Evolutionary conservation across 2,113 vertebrate species (phyloP).

Genomic region (Dicentrarchus labrax): DNA sequence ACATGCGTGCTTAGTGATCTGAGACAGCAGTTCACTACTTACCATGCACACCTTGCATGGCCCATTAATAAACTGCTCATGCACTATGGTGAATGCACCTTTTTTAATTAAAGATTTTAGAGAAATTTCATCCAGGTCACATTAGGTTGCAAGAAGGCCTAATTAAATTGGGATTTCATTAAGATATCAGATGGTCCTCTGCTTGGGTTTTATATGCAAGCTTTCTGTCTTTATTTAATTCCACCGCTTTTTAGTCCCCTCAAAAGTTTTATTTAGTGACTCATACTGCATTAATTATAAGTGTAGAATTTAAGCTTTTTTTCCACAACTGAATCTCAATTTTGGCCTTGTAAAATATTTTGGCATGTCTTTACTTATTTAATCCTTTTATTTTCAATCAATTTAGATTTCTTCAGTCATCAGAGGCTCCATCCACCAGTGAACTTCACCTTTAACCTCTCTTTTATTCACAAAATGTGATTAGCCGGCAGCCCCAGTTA

Average conservation of each 20-base stretch:
- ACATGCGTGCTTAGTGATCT: neutral
- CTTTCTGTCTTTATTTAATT: constrained; percentile 24
- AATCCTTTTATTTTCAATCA: constrained; percentile 21
- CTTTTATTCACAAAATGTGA: constrained; percentile 15
- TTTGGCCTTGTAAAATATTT: neutral
- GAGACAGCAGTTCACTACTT: neutral
- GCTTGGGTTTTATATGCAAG: constrained; percentile 10
- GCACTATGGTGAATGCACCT: neutral
- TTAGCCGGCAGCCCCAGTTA: neutral
- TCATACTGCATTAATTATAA: constrained; percentile 12
- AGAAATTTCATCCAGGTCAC: constrained; percentile 17
- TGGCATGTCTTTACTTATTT: neutral
- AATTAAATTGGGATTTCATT: constrained; percentile 41
- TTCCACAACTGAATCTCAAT: neutral
- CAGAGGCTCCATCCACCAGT: neutral
- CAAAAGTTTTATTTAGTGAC: constrained; percentile 17
- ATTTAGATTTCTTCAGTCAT: neutral
- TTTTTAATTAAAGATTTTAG: constrained; percentile 24
- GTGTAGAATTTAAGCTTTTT: neutral
- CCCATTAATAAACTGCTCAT: neutral
- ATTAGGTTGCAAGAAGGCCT: constrained; percentile 1
- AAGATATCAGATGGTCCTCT: constrained; percentile 38
- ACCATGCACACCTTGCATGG: neutral
- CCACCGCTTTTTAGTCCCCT: constrained; percentile 11
- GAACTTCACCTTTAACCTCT: constrained; percentile 13